A percentile compares a stretch with the other conserved stretches of the same genome.
These are phyloP conservation scores for Euphonia xanthogaster DNA, from an alignment of 2,797 vertebrate species.

Conservation along the genomic window DNA sequence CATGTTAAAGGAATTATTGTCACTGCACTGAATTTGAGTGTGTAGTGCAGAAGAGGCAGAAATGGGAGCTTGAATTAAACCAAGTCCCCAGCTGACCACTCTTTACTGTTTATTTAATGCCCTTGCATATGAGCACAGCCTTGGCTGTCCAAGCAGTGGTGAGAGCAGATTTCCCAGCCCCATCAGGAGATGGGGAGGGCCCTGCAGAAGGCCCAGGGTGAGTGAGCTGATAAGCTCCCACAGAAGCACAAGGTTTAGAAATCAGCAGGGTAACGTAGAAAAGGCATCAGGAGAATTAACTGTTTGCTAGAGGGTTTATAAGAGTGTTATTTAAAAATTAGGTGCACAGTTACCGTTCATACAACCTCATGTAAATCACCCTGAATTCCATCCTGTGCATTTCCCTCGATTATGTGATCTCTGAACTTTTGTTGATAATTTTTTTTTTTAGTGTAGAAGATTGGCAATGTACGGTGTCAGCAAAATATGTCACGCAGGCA, in stretches of 20 bases:
- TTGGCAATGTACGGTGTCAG: neutral
- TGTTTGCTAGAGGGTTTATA: neutral
- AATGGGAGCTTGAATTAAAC: neutral
- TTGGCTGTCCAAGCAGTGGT: neutral
- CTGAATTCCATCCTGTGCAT: neutral
- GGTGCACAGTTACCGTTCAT: fast-evolving
- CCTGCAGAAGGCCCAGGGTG: neutral
- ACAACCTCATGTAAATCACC: neutral
- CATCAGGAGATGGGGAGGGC: neutral
- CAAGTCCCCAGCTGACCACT: neutral
- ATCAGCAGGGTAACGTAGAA: neutral
- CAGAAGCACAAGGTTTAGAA: neutral
- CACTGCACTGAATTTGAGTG: neutral
- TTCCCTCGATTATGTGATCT: neutral
- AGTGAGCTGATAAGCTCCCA: neutral
- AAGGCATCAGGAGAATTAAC: neutral
- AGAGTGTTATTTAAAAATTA: neutral
- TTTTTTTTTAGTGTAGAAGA: neutral
- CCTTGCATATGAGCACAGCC: neutral
- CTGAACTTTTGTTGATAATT: neutral
- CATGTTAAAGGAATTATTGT: neutral
- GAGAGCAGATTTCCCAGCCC: neutral
- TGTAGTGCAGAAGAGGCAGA: neutral
- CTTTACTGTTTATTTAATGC: neutral
- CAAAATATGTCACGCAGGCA: neutral